These are phyloP conservation scores for Neofelis nebulosa DNA, from an alignment of 2,113 vertebrate species.

Conservation along the genomic window DNA sequence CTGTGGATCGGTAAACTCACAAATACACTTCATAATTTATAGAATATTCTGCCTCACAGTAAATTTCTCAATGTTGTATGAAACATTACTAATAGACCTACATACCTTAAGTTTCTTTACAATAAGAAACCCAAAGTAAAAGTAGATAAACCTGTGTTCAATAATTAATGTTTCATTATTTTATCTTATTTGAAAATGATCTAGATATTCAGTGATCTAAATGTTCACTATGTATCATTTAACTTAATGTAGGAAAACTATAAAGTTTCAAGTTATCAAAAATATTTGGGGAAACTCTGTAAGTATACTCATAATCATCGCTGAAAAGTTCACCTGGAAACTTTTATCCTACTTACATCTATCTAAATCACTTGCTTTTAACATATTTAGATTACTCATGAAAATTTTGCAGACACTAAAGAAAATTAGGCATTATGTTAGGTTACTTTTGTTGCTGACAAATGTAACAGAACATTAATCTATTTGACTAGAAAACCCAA, in stretches of 20 bases:
- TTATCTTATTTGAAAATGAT: neutral
- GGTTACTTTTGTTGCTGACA: neutral
- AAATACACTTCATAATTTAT: neutral
- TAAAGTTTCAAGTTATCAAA: too few relatives aligned
- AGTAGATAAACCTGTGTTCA: neutral
- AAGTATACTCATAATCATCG: too few relatives aligned
- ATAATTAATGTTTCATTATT: neutral
- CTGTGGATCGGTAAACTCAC: neutral
- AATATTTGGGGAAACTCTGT: too few relatives aligned
- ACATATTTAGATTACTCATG: neutral
- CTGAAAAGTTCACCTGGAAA: neutral
- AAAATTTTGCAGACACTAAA: neutral
- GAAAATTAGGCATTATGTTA: neutral
- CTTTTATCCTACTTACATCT: neutral
- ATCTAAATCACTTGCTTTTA: neutral
- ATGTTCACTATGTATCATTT: neutral
- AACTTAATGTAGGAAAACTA: neutral
- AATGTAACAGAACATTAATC: neutral
- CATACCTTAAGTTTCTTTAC: neutral
- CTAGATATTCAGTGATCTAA: neutral
- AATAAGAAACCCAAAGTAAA: neutral
- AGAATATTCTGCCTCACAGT: neutral
- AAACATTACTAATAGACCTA: neutral
- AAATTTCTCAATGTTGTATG: neutral
- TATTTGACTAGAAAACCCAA: neutral